phyloP scores from a whole-genome alignment of 1,140 invertebrate genomes.

The Augochlora pura region DNA sequence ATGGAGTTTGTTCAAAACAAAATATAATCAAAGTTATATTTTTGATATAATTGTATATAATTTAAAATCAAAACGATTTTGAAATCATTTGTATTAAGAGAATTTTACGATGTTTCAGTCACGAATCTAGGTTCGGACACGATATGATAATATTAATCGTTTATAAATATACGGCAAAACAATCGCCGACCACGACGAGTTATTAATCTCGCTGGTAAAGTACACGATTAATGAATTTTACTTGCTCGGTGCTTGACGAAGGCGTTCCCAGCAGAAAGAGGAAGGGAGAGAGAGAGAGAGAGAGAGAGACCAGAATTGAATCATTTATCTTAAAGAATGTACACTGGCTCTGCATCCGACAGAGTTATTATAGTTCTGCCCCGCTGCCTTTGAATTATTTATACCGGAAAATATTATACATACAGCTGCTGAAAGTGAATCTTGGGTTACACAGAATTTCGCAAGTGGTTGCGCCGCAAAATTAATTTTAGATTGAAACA shows the following conservation, averaged over 20 bases:
- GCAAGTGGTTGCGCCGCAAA: too few species aligned
- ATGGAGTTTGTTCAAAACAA: too few species aligned
- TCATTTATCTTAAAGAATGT: slow-evolving; percentile 27
- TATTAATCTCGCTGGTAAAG: neutral
- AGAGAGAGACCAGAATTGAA: slow-evolving; percentile 14
- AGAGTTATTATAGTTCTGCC: slow-evolving; percentile 21
- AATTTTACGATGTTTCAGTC: too few species aligned
- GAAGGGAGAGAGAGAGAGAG: too few species aligned
- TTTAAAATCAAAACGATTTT: too few species aligned
- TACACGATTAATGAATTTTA: slow-evolving; percentile 18
- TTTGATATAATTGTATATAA: too few species aligned
- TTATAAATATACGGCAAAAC: neutral
- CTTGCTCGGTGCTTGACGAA: slow-evolving; percentile 1
- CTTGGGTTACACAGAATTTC: too few species aligned
- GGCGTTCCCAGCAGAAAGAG: neutral
- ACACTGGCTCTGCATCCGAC: slow-evolving; percentile 11
- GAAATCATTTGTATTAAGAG: too few species aligned
- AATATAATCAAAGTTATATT: too few species aligned
- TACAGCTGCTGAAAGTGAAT: neutral
- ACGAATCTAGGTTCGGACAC: too few species aligned
- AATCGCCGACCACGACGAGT: neutral
- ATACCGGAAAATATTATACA: neutral
- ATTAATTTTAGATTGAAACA: too few species aligned
- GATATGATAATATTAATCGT: neutral
- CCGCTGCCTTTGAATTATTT: neutral